phyloP scores from a whole-genome alignment of 2,113 vertebrate species.

The Centrocercus urophasianus region DNA sequence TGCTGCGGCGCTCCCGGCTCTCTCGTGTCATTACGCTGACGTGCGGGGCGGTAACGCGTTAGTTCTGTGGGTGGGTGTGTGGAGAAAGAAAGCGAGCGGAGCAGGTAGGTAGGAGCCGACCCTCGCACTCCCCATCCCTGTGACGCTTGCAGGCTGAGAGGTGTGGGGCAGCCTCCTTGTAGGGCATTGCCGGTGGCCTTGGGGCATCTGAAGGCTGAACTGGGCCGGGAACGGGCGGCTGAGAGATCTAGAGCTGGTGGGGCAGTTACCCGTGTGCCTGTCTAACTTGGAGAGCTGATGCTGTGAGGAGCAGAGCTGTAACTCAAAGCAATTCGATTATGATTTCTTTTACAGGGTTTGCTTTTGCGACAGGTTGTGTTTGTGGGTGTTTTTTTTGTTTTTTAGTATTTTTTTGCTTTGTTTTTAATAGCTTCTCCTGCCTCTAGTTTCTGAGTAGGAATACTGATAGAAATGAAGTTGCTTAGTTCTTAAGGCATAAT shows the following conservation, averaged over 20 bases:
- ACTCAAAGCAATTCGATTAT: fast-evolving
- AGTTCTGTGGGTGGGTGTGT: fast-evolving
- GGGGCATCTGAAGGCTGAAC: neutral
- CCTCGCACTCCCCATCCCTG: fast-evolving
- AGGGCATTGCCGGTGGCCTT: too few relatives aligned
- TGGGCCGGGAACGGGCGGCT: fast-evolving
- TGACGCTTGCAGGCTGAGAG: neutral
- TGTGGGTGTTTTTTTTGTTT: too few relatives aligned
- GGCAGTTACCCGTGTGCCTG: neutral
- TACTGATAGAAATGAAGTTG: neutral
- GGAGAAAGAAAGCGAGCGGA: neutral
- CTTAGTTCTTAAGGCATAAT: neutral
- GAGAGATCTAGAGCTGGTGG: fast-evolving
- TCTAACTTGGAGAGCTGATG: fast-evolving
- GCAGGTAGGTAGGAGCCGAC: fast-evolving
- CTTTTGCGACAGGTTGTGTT: neutral
- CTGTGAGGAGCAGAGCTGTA: neutral
- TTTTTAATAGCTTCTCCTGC: neutral
- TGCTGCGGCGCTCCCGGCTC: neutral
- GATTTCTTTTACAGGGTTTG: neutral
- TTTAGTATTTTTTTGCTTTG: neutral
- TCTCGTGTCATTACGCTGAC: fast-evolving
- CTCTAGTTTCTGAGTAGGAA: neutral
- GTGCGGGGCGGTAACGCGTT: fast-evolving
- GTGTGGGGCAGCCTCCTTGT: fast-evolving